Percentiles rank a stretch among this genome's conserved stretches.
phyloP scores from a whole-genome alignment of 2,113 vertebrate species.

The Labrus mixtus region DNA sequence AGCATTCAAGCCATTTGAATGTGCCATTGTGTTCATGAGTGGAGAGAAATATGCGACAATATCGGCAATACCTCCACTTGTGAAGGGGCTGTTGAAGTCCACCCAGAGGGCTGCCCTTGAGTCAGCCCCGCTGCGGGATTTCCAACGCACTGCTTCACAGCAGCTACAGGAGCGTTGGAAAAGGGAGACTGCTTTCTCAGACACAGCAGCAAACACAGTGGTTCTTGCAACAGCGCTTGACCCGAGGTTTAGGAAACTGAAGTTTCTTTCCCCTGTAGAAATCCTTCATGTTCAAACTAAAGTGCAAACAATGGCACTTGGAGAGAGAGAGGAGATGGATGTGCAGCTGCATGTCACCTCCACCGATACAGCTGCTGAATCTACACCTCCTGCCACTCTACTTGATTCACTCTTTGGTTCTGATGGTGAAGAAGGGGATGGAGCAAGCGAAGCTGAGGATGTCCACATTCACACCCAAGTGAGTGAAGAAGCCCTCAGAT shows the following conservation, averaged over 20 bases:
- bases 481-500: too few relatives aligned
- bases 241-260: neutral
- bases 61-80: neutral
- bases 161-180: neutral
- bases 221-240: neutral
- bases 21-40: neutral
- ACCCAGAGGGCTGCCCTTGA: neutral
- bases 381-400: neutral
- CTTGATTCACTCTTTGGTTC: neutral
- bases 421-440: too few relatives aligned
- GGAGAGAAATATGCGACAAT: neutral
- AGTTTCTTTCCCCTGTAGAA: neutral
- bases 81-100: neutral
- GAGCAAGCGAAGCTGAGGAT: too few relatives aligned
- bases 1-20: neutral
- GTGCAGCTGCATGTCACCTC: neutral
- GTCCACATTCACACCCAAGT: too few relatives aligned
- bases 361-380: too few relatives aligned
- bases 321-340: neutral
- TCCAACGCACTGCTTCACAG: neutral
- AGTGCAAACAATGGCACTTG: neutral
- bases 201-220: neutral
- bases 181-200: neutral
- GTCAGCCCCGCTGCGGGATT: neutral
- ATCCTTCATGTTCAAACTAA: neutral